Evolutionary conservation across 35 echinoderm and acorn worm species (phyloP), one percentile per base, ranked within the genome.

Genomic region (Apostichopus californicus): DNA sequence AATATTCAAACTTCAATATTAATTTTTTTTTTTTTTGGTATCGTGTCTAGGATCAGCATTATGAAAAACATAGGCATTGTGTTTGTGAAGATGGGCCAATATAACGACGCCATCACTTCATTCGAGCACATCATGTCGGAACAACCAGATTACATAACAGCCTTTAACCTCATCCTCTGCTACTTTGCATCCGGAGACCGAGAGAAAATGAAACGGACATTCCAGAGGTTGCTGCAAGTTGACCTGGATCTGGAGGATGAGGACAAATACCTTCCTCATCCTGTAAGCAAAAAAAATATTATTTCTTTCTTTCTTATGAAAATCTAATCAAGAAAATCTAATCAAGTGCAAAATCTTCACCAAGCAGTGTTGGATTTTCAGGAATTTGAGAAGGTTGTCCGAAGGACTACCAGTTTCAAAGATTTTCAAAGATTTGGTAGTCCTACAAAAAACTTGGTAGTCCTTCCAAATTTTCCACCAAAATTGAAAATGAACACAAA

Each of bases 41-140:
- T 15, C 0, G 26, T 57, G 34, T 57, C 3, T 24, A 98, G 97
- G 57, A 98, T 96, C 21, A 94, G 93, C 53, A 96, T 98, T 56
- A 98, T 98, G 97, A 93, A 98, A 93, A 98, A 98, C 58, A 98
- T 98, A 26, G 97, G 95, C 11, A 94, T 93, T 11, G 95, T 98
- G 66, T 98, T 98, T 92, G 95, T 98, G 1, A 98, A 98, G 97
- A 98, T 98, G 97, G 97, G 94, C 13, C 97, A 98, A 93, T 98
- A 98, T 88, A 93, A 86, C 56, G 97, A 98, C 24, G 94, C 97
- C 11, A 93, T 98, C 87, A 98, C 97, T 11, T 98, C 97, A 22
- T 93, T 96, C 56, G 93, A 94, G 56, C 97, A 98, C 80, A 98
- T 98, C 89, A 98, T 98, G 97, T 84, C 92, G 14, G 97, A 98